A percentile compares a stretch with the other conserved stretches of the same genome.
phyloP scores from a whole-genome alignment of 2,113 vertebrate species.

The Lagopus leucura region DNA sequence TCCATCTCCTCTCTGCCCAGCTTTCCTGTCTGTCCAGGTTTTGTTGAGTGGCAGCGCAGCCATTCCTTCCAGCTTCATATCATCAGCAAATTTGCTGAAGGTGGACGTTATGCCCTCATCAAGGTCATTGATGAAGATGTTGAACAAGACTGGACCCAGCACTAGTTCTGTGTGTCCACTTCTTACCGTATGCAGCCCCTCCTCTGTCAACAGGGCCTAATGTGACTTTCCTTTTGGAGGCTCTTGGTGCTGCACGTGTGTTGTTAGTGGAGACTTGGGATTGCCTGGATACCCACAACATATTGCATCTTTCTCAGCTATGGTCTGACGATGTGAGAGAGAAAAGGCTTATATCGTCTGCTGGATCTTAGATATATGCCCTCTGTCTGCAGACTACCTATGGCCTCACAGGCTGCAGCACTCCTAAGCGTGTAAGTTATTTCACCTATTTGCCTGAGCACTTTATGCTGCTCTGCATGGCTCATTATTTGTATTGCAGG shows the following conservation, averaged over 20 bases:
- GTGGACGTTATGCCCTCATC: too few species aligned
- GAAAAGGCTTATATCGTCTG: neutral
- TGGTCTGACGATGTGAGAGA: neutral
- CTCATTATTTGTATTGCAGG: neutral
- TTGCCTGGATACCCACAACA: fast-evolving
- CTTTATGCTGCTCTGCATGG: neutral
- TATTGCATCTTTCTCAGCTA: neutral
- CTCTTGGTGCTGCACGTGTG: neutral
- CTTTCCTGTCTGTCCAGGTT: too few species aligned
- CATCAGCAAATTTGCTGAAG: too few species aligned
- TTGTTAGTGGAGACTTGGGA: neutral
- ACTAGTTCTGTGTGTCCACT: neutral
- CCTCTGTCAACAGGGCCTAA: neutral
- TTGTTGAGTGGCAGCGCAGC: too few species aligned
- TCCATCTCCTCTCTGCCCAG: too few species aligned
- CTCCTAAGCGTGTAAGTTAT: neutral
- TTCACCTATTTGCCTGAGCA: neutral
- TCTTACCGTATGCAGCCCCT: neutral
- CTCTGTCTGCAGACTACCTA: neutral
- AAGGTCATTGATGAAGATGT: too few species aligned
- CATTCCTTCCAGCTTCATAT: too few species aligned
- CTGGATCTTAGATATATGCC: neutral
- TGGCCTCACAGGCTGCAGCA: neutral
- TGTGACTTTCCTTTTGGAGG: neutral
- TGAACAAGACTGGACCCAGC: too few species aligned